Evolutionary conservation across 2,797 vertebrate species (phyloP), one percentile per base, ranked within the genome.

Genomic region (Coracias cyanogaster): DNA sequence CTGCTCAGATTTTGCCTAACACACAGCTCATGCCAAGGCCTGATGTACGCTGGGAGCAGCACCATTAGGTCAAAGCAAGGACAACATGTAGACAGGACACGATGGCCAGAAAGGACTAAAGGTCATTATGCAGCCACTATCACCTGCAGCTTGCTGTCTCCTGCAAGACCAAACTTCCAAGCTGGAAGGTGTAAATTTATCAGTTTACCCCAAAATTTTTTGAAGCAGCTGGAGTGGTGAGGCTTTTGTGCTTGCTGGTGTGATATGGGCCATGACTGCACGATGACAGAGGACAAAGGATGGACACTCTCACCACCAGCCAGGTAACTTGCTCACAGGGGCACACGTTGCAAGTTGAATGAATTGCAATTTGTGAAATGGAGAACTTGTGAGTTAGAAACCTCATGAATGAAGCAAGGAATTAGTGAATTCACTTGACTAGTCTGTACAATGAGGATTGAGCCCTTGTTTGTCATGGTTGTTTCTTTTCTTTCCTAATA

Each of bases 221-320:
- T 62, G 55, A 77, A 57, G 43, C 33, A 91, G 39, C 15, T 43
- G 72, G 29, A 22, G 18, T 29, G 51, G 31, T 66, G 55, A 91
- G 43, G 24, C 25, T 61, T 77, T 83, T 3, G 3, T 78, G 33
- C 41, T 81, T 61, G 15, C 28, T 2, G 1, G 3, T 54, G 80
- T 45, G 57, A 61, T 33, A n/a, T 43, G 66, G 43, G 25, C 5
- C 8, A 25, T 29, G 24, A 22, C n/a, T 51, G 12, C 22, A 9
- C 21, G 15, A 19, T 29, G 66, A 41, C 4, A 7, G 46, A 60
- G n/a, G 19, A 64, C 10, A 15, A 60, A 64, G 65, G 8, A 61
- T 12, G 24, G 90, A 12, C 37, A 61, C 16, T 58, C 8, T 35
- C 31, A 10, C 20, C 2, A 0, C 29, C 0, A 0, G 12, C 12